These are phyloP conservation scores for Ormyrus thymus DNA, from an alignment of 2,888 invertebrate genomes.

Conservation along the genomic window DNA sequence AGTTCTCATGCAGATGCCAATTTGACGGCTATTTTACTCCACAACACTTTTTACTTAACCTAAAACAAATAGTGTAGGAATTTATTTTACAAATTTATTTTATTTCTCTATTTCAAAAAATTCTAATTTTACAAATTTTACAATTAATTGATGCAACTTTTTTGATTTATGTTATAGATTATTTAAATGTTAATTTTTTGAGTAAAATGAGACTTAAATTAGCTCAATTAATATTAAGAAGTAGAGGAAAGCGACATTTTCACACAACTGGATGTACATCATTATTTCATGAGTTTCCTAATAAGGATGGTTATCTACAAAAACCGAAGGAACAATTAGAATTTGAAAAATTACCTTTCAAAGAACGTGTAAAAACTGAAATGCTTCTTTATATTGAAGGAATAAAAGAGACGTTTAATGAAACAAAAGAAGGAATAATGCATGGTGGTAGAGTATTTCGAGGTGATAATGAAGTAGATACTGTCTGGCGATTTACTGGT, in stretches of 20 bases:
- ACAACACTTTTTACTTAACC: no score
- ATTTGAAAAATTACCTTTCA: conserved; percentile 68
- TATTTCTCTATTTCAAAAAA: no score
- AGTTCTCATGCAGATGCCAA: no score
- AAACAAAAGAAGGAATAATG: conserved; percentile 81
- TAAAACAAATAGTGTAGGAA: no score
- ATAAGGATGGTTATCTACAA: conserved; percentile 78
- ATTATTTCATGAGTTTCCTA: conserved; percentile 47
- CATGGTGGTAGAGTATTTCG: conserved; percentile 79
- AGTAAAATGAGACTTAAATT: conserved; percentile 26
- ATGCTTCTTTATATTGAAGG: conserved; percentile 82
- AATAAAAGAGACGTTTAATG: conserved; percentile 77
- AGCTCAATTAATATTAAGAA: conserved; percentile 1
- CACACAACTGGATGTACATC: conserved; percentile 29
- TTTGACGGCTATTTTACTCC: no score
- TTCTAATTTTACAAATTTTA: no score
- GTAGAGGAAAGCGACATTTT: conserved; percentile 36
- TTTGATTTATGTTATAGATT: background rate
- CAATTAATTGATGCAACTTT: no score
- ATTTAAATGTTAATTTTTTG: background rate
- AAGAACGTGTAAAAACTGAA: conserved; percentile 81
- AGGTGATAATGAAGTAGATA: conserved; percentile 82
- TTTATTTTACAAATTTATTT: no score
- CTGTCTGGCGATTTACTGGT: conserved; percentile 83
- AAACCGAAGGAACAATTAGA: conserved; percentile 55